Conservation (phyloP, 2,888 invertebrate species). For the Trachelus iudaicus region DNA sequence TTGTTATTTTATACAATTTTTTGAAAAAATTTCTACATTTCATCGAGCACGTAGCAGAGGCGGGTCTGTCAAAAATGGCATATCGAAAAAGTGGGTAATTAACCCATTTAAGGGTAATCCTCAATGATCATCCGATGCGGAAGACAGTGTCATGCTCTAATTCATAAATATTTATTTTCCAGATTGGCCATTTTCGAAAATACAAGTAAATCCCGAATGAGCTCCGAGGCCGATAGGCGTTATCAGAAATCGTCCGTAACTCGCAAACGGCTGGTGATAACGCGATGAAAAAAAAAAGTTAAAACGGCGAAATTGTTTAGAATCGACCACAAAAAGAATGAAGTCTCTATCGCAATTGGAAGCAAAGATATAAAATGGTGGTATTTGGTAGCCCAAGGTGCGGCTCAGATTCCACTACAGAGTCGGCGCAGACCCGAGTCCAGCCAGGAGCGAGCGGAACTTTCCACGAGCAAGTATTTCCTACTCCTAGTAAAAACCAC, state of each 20-base stretch:
- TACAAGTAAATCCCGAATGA: not conserved
- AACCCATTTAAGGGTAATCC: constrained; percentile 2
- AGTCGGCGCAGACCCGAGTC: constrained; percentile 59
- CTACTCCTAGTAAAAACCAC: not conserved
- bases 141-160: not conserved
- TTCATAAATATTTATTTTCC: not conserved
- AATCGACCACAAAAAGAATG: constrained; percentile 37
- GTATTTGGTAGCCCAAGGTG: constrained; percentile 45
- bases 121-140: not conserved
- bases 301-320: constrained; percentile 52
- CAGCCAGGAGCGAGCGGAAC: constrained; percentile 56
- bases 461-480: constrained; percentile 45
- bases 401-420: constrained; percentile 24
- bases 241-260: constrained; percentile 27
- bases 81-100: constrained; percentile 2
- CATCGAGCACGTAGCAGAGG: not conserved
- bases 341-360: constrained; percentile 23
- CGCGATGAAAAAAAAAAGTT: constrained; percentile 33
- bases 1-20: too few species aligned
- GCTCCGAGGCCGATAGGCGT: not conserved
- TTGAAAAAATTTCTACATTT: too few species aligned
- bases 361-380: constrained; percentile 43
- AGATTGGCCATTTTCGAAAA: constrained; percentile 7
- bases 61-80: constrained; percentile 13
- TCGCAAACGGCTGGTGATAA: constrained; percentile 12